phyloP scores from a whole-genome alignment of 1,140 invertebrate species.

The Macrotrachela quadricornifera region DNA sequence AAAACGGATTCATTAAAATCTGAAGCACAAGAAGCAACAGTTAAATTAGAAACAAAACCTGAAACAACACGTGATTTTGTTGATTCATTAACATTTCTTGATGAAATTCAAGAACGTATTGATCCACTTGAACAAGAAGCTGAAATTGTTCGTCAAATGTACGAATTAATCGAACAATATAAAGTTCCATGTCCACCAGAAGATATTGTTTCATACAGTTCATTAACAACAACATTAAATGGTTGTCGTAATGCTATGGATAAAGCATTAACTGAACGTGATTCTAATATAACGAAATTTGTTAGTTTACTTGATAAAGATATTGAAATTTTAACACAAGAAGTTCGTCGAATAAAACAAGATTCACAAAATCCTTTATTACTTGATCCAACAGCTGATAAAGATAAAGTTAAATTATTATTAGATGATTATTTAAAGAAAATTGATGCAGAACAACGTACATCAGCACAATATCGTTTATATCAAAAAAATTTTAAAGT shows the following conservation, averaged over 20 bases:
- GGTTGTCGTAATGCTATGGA: conserved; percentile 29
- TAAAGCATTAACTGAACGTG: conserved; percentile 28
- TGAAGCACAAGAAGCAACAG: conserved; percentile 39
- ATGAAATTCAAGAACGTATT: conserved; percentile 35
- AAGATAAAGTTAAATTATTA: conserved; percentile 38
- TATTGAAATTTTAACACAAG: conserved; percentile 26
- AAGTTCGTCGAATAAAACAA: conserved; percentile 28
- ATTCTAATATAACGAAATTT: conserved; percentile 29
- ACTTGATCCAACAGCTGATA: conserved; percentile 46
- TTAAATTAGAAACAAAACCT: conserved; percentile 40
- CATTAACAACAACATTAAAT: conserved; percentile 25
- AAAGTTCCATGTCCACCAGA: conserved; percentile 40
- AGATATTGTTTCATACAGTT: conserved; percentile 39
- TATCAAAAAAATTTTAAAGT: conserved; percentile 37
- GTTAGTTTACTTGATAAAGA: conserved; percentile 28
- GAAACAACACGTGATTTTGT: conserved; percentile 43
- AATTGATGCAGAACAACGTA: conserved; percentile 38
- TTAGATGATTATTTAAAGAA: conserved; percentile 40
- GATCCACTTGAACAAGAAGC: conserved; percentile 40
- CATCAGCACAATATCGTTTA: conserved; percentile 40
- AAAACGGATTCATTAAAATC: conserved; percentile 38
- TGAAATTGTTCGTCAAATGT: conserved; percentile 46
- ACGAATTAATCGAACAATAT: conserved; percentile 48
- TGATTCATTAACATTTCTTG: conserved; percentile 43
- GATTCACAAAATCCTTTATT: conserved; percentile 41